phyloP scores from a whole-genome alignment of 2,888 invertebrate species.

The Formica aserva region DNA sequence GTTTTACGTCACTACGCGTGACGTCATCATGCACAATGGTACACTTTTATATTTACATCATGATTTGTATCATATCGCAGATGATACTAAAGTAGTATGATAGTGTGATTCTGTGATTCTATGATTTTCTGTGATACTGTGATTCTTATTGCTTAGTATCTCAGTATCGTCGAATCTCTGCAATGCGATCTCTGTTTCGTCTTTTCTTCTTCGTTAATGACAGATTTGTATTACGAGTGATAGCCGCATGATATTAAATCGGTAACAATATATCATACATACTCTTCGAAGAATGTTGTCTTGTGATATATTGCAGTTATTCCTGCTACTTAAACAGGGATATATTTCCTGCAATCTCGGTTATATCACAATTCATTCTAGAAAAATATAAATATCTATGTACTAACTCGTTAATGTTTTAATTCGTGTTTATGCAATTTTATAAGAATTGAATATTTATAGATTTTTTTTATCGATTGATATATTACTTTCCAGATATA shows the following conservation, averaged over 20 bases:
- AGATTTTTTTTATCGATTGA: neutral
- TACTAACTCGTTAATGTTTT: neutral
- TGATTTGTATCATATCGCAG: too few species aligned
- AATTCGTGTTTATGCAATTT: neutral
- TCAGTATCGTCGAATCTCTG: too few species aligned
- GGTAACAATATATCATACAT: neutral
- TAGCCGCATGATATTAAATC: neutral
- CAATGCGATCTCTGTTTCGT: neutral
- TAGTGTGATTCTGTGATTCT: too few species aligned
- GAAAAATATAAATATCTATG: neutral
- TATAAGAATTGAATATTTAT: conserved; percentile 3
- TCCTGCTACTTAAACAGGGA: neutral
- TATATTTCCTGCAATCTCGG: neutral
- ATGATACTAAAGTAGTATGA: too few species aligned
- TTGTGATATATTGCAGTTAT: neutral
- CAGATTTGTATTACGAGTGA: neutral
- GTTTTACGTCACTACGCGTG: too few species aligned
- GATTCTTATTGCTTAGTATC: too few species aligned
- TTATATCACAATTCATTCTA: neutral
- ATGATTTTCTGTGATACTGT: too few species aligned
- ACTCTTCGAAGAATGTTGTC: neutral
- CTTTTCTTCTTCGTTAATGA: neutral
- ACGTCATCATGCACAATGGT: too few species aligned
- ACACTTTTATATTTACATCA: too few species aligned
- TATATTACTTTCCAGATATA: conserved; percentile 4